Evolutionary conservation across 2,113 vertebrate genomes (phyloP), one percentile per base, ranked within the genome.

Genomic region (Amphiprion ocellaris): DNA sequence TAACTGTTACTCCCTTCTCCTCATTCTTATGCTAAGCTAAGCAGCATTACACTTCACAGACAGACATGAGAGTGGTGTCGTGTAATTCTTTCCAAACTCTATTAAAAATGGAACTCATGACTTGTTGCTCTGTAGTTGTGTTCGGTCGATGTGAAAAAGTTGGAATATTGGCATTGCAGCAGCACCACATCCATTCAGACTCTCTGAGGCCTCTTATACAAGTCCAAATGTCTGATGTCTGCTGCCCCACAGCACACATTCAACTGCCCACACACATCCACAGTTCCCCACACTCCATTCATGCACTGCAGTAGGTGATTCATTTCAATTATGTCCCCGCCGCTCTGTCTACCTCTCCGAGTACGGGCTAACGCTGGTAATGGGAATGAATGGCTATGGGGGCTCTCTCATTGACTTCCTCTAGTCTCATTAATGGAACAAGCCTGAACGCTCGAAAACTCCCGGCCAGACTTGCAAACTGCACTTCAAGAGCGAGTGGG

Each of bases 351-450:
- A 26, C 64, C 75, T 76, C 81, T 71, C 74, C 11, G 75, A 85
- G 56, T 56, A 50, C 55, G 0, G 68, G 41, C 84, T 69, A 89
- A 90, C 84, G 68, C 79, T 66, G 76, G 60, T 90, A 90, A 91
- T 90, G 79, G 74, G 77, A 75, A 91, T 87, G 83, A 89, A 91
- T 88, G 79, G 74, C 76, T 68, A 59, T 54, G 46, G 60, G 30
- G 80, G 54, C 66, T 69, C 55, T 75, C 74, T 87, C 85, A 86
- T 85, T 88, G 88, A 91, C 85, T 88, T 85, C 77, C 87, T 74
- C 69, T 64, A 73, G 64, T 85, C 86, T 91, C 89, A 83, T 89
- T 90, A 89, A 78, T 77, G 73, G 69, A 89, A 84, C 87, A 74
- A 70, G 81, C 59, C 70, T 37, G 77, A 81, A 77, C 81, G 72